These are phyloP conservation scores for Falcunculus frontatus DNA, from an alignment of 2,113 vertebrate genomes.

Conservation along the genomic window DNA sequence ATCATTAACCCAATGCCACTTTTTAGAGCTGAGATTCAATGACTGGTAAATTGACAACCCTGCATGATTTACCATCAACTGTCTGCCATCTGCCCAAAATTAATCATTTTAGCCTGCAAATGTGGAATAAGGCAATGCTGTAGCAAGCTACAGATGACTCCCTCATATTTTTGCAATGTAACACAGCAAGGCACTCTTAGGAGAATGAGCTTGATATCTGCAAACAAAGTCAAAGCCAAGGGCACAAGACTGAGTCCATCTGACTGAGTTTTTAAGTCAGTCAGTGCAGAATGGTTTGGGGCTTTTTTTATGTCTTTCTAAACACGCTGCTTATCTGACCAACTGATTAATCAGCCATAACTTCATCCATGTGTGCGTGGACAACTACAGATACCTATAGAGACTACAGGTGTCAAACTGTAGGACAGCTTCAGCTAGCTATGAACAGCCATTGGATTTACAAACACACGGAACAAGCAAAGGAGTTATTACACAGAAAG, in stretches of 20 bases:
- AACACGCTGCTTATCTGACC: background rate
- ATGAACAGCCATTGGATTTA: background rate
- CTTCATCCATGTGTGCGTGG: background rate
- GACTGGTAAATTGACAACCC: background rate
- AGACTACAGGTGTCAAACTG: background rate
- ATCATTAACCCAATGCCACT: background rate
- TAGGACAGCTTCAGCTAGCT: background rate
- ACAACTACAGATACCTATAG: background rate
- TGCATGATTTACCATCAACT: background rate
- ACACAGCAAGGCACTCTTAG: background rate
- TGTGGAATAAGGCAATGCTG: background rate
- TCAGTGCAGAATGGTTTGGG: background rate
- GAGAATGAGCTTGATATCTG: background rate
- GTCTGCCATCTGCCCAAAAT: conserved; percentile 16
- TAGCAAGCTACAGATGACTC: background rate
- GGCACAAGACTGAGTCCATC: background rate
- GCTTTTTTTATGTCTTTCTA: background rate
- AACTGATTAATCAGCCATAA: background rate
- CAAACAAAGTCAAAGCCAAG: background rate
- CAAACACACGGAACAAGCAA: background rate
- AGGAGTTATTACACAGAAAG: background rate
- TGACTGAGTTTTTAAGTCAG: background rate
- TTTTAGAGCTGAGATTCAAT: background rate
- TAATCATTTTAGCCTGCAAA: conserved; percentile 6
- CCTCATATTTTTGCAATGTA: background rate